These are phyloP conservation scores for Cybosia mesomella DNA, from an alignment of 2,888 invertebrate genomes.

Conservation along the genomic window DNA sequence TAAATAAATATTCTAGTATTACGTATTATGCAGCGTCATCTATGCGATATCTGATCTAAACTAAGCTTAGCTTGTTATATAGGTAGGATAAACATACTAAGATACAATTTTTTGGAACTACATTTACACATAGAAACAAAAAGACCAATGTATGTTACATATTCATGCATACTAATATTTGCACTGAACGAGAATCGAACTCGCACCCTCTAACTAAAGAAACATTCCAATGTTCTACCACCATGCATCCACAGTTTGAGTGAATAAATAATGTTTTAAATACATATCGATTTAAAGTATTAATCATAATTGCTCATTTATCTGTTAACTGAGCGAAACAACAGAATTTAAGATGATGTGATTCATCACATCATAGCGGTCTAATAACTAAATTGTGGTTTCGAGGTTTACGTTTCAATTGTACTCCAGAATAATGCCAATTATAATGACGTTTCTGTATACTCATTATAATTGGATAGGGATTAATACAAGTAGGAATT, in stretches of 20 bases:
- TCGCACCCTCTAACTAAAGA: background rate
- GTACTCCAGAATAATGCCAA: background rate
- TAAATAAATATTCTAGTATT: too few species aligned
- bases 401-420: background rate
- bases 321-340: background rate
- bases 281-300: background rate
- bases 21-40: too few species aligned
- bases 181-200: background rate
- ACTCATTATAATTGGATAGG: background rate
- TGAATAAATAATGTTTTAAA: background rate
- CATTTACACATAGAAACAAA: too few species aligned
- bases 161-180: background rate
- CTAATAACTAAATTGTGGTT: constrained; percentile 1
- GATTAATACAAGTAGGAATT: background rate
- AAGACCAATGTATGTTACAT: too few species aligned
- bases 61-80: too few species aligned
- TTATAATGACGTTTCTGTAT: background rate
- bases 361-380: background rate
- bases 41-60: too few species aligned
- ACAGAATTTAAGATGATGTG: background rate
- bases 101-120: too few species aligned
- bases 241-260: background rate
- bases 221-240: background rate
- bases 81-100: too few species aligned
- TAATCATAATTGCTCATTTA: background rate